Evolutionary conservation across 1,140 invertebrate species (phyloP).

Genomic region (Lordiphosa clarofinis): DNA sequence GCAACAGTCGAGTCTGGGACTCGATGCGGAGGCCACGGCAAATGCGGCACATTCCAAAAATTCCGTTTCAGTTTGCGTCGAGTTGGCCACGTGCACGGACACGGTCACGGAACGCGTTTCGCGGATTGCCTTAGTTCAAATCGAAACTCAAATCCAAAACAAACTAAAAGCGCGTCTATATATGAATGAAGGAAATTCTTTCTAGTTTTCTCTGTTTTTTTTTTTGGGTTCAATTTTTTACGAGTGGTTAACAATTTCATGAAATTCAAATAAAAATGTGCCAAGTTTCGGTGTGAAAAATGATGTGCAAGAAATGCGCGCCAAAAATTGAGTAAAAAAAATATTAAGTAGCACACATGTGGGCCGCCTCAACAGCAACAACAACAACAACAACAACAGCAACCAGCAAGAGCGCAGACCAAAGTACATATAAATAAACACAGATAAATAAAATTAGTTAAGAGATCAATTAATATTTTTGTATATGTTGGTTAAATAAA

Average conservation of each 20-base stretch:
- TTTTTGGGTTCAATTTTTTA: too few relatives aligned
- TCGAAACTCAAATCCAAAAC: constrained; percentile 5
- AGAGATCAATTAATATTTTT: neutral
- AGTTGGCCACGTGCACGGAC: constrained; percentile 69
- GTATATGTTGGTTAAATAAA: too few relatives aligned
- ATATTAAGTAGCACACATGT: neutral
- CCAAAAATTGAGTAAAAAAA: constrained; percentile 43
- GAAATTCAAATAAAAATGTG: constrained; percentile 5
- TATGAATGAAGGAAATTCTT: too few relatives aligned
- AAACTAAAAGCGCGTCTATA: constrained; percentile 1
- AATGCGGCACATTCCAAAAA: constrained; percentile 38
- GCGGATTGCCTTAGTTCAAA: neutral
- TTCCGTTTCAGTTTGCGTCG: constrained; percentile 57
- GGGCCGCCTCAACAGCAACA: constrained; percentile 10
- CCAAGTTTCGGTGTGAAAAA: neutral
- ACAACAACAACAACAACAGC: neutral
- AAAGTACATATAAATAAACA: neutral
- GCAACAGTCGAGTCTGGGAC: constrained; percentile 59
- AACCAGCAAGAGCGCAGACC: too few relatives aligned
- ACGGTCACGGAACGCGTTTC: constrained; percentile 24
- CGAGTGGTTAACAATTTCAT: neutral
- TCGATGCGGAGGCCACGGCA: constrained; percentile 51
- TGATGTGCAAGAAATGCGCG: constrained; percentile 28
- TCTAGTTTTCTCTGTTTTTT: too few relatives aligned
- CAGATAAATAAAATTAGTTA: neutral